Base-by-base conservation (phyloP, 2,888 invertebrate genomes). In the Cryptocephalus primarius region DNA sequence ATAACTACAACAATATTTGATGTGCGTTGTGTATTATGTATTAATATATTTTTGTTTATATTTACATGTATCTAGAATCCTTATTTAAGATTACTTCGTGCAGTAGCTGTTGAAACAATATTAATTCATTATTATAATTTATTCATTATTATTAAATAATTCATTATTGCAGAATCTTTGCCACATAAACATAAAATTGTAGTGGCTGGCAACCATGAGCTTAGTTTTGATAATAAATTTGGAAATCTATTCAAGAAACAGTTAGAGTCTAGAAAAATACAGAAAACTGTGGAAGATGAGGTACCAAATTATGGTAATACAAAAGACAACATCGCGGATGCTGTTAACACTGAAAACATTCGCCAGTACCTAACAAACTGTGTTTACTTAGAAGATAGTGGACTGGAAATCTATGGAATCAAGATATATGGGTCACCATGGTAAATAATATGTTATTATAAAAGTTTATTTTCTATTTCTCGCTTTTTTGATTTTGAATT, bases 151-250 rank as follows among this genome's bases (percentile, higher is more conserved):
- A n/a, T 22, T 22, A 22, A 22, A 4, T 4, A 22, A 22, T 22
- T 22, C 22, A 22, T 22, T 22, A 22, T 22, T 22, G 22, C 22
- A 22, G 22, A 22, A 22, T 22, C 72, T 36, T 70, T 88, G 56
- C 85, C 87, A 4, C 88, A 89, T 63, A 79, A 79, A 58, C 75
- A 85, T 60, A 89, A 89, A 70, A 75, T 90, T 48, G 85, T 88
- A 1, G 88, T 90, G 57, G 85, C 87, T 44, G 90, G 90, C 13
- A 90, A 90, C 71, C 89, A 90, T 68, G 89, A 90, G 63, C 70
- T 88, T 41, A 85, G 86, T 60, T 87, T 90, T 62, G 89, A 90
- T 68, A 67, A 75, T 32, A 79, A 77, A 32, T 84, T 83, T 58
- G 78, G 79, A 1, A 75, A 79, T 64, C 75, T 77, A 1, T 76